Conservation (phyloP, 2,888 invertebrate species). For the Xestia rhomboidea region DNA sequence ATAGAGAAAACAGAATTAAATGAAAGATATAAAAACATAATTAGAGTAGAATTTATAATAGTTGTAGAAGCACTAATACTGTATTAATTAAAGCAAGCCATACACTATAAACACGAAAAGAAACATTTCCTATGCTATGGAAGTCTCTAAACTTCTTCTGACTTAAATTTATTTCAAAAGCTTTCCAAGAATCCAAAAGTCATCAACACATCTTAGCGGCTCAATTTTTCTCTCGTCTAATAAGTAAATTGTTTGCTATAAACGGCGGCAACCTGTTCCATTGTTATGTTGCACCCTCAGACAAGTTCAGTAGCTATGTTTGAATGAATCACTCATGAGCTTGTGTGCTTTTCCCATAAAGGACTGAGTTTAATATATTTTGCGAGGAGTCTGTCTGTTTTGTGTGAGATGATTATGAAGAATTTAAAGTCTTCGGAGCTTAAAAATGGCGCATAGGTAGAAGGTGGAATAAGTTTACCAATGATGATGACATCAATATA, state of each 20-base stretch:
- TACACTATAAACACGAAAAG: too few relatives aligned
- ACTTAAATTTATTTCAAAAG: not conserved
- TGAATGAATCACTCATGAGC: conserved; percentile 66
- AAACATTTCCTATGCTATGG: not conserved
- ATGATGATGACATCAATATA: not conserved
- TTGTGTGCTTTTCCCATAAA: conserved; percentile 66
- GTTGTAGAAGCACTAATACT: too few relatives aligned
- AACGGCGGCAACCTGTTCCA: conserved; percentile 84
- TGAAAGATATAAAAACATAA: too few relatives aligned
- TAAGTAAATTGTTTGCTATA: conserved; percentile 88
- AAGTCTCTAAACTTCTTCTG: not conserved
- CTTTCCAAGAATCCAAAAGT: not conserved
- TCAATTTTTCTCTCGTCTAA: conserved; percentile 81
- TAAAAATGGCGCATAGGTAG: not conserved
- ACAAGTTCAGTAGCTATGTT: conserved; percentile 71
- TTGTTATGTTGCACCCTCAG: conserved; percentile 79
- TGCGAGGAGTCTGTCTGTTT: conserved; percentile 5
- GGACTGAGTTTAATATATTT: conserved; percentile 30
- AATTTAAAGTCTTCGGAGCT: not conserved
- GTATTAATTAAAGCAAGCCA: too few relatives aligned
- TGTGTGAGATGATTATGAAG: conserved; percentile 3
- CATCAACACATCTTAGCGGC: conserved; percentile 73
- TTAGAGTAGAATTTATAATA: too few relatives aligned
- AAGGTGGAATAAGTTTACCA: not conserved
- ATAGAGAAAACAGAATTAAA: too few relatives aligned